Evolutionary conservation across 2,797 vertebrate species (phyloP), one percentile per base, ranked within the genome.

Genomic region (Naso thynnoides): DNA sequence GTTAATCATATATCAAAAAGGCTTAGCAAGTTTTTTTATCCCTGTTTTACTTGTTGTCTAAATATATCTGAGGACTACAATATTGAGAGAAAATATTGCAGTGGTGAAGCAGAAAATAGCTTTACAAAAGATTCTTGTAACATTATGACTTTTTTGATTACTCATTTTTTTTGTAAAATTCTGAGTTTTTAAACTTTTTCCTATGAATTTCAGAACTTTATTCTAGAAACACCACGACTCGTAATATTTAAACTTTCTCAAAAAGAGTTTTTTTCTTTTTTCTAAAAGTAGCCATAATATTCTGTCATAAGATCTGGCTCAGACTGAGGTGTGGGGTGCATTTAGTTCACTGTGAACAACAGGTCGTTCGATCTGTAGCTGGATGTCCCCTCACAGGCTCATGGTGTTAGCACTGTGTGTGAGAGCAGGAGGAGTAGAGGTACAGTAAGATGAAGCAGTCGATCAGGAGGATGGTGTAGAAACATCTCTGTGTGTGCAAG

Each of bases 341-440:
- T 68, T 81, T 60, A 44, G 39, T 56, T 77, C 72, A 63, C 54
- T 58, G 8, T 26, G 19, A 54, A 58, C 38, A 52, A 64, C 57
- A 65, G 59, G 6, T 55, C 55, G 18, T 41, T 27, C 0, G 23
- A 60, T 74, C 69, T 58, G 59, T 41, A n/a, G 45, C 23, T 36
- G 41, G 58, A 73, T 1, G 16, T 23, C 54, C 50, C 53, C 23
- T 54, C 38, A 3, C 23, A 47, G 1, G 0, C 26, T 54, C 48
- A 15, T 33, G 77, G 73, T 73, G 64, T 91, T 95, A 99, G 84
- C 98, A 99, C 91, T 97, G 96, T 13, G 94, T 89, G 78, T 95
- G 96, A 61, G 97, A 97, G 94, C 98, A 99, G 58, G 97, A 97
- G 4, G 96, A 97, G 88, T 98, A 99, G 63, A 99, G 93, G 93